Conservation (phyloP, 30 jellyfish, hydroid and myxozoan species). For the Nemopilema nomurai region DNA sequence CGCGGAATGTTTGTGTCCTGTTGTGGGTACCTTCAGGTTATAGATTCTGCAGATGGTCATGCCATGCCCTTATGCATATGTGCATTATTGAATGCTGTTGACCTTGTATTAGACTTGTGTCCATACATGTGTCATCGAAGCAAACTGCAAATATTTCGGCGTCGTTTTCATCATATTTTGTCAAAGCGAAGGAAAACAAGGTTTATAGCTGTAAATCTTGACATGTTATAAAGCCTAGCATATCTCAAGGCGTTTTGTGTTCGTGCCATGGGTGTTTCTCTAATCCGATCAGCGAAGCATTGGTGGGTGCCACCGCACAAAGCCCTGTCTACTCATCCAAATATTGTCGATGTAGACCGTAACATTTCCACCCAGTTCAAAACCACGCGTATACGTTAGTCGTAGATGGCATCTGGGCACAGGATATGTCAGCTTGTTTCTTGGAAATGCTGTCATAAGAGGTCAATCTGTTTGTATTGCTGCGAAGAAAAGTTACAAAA, state of each 20-base stretch:
- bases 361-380: no score
- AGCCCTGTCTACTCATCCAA: background rate
- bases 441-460: no score
- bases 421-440: no score
- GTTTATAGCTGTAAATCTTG: constrained; percentile 20
- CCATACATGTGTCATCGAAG: background rate
- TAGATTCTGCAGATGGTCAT: no score
- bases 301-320: background rate
- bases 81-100: no score
- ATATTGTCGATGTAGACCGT: background rate
- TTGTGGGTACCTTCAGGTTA: no score
- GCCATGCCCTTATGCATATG: no score
- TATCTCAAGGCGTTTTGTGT: constrained; percentile 7
- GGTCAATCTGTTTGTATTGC: no score
- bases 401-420: no score
- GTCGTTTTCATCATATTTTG: background rate
- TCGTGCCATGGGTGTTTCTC: background rate
- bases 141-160: background rate
- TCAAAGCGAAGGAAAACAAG: background rate
- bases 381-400: no score
- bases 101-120: background rate
- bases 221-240: background rate
- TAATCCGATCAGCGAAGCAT: constrained; percentile 11
- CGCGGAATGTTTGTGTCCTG: no score
- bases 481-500: no score